Conservation (phyloP, 2,888 invertebrate genomes). For the Acrobasis consociella region DNA sequence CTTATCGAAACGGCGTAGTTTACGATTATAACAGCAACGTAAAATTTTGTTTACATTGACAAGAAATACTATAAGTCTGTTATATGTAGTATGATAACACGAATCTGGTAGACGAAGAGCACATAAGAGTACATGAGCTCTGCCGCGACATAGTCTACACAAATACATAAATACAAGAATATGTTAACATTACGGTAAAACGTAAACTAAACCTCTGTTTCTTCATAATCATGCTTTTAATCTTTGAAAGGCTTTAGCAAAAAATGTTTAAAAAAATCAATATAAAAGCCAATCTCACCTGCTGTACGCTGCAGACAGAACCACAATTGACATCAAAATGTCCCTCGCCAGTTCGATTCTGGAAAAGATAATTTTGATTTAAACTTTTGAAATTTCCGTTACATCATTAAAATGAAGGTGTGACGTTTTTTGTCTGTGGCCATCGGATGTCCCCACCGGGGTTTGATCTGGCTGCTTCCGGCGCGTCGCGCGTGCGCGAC, state of each 20-base stretch:
- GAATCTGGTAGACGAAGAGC: no score
- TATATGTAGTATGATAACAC: not conserved
- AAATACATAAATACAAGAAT: no score
- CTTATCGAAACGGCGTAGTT: slow-evolving; percentile 50
- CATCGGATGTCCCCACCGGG: slow-evolving; percentile 45
- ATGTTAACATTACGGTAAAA: no score
- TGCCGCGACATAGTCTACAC: no score
- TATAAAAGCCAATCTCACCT: slow-evolving; percentile 75
- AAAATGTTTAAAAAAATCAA: no score
- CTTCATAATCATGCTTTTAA: no score
- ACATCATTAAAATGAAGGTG: not conserved
- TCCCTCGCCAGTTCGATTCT: slow-evolving; percentile 88
- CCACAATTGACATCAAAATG: slow-evolving; percentile 87
- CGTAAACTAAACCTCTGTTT: no score
- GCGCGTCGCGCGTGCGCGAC: slow-evolving; percentile 60
- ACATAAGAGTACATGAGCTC: no score
- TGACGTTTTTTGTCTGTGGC: slow-evolving; percentile 27
- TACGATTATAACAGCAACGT: slow-evolving; percentile 36
- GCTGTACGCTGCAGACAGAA: slow-evolving; percentile 87
- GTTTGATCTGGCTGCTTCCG: slow-evolving; percentile 66
- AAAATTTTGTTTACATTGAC: slow-evolving; percentile 36
- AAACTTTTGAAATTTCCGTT: not conserved
- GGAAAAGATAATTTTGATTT: slow-evolving; percentile 41
- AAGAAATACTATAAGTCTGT: slow-evolving; percentile 3
- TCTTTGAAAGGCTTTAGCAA: no score